These are phyloP conservation scores for Macrocentrus cingulum DNA, from an alignment of 1,140 invertebrate genomes.

Conservation along the genomic window DNA sequence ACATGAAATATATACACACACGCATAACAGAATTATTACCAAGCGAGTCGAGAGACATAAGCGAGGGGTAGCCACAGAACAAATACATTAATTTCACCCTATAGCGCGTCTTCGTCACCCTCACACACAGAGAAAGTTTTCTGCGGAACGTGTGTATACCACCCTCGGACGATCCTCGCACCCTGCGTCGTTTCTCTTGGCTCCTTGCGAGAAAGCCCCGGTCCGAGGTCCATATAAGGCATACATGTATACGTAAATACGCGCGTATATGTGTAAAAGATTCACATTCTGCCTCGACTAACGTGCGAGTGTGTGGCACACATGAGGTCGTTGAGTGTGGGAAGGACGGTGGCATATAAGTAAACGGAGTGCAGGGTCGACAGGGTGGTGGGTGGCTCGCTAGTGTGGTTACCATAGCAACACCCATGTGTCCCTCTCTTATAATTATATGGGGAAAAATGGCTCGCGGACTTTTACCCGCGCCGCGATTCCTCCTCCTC, in stretches of 20 bases:
- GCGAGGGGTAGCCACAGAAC: conserved; percentile 33
- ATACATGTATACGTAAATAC: conserved; percentile 18
- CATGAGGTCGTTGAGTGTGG: conserved; percentile 26
- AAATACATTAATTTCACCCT: conserved; percentile 38
- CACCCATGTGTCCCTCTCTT: conserved; percentile 52
- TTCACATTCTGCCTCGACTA: conserved; percentile 3
- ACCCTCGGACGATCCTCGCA: conserved; percentile 8
- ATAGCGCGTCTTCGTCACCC: neutral
- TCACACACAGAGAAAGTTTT: conserved; percentile 10
- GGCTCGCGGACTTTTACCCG: conserved; percentile 41
- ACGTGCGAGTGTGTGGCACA: conserved; percentile 18
- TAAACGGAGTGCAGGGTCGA: conserved; percentile 33
- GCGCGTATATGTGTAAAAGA: conserved; percentile 21
- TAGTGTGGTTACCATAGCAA: conserved; percentile 49
- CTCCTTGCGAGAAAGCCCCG: conserved; percentile 9
- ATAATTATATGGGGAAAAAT: conserved; percentile 55
- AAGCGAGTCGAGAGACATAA: conserved; percentile 23
- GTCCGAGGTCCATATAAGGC: conserved; percentile 14
- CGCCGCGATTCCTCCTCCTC: conserved; percentile 27
- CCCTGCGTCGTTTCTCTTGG: neutral
- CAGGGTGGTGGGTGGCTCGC: conserved; percentile 20
- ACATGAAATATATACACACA: too few relatives aligned
- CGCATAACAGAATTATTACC: too few relatives aligned
- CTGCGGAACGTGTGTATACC: neutral
- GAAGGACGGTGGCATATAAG: conserved; percentile 28